Evolutionary conservation across 2,113 vertebrate species (phyloP).

Genomic region (Ramphastos sulfuratus): DNA sequence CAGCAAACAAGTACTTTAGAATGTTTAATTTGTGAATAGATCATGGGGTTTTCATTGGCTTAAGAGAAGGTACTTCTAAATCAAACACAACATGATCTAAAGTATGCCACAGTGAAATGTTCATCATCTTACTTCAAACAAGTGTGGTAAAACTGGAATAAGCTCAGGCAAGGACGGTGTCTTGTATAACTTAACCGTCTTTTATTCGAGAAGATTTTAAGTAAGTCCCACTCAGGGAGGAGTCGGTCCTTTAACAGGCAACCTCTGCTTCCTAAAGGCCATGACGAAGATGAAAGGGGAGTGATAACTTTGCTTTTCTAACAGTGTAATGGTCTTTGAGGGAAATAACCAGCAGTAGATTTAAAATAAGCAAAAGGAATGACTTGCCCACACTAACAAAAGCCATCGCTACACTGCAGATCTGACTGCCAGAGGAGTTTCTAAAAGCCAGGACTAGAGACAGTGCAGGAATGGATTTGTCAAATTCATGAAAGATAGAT

Average conservation of each 20-base stretch:
- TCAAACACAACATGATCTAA: neutral
- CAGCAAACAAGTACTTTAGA: neutral
- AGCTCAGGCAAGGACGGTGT: neutral
- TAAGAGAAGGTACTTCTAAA: neutral
- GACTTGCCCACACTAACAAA: neutral
- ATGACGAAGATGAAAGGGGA: neutral
- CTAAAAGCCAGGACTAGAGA: neutral
- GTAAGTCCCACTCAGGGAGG: neutral
- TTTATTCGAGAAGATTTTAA: neutral
- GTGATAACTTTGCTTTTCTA: neutral
- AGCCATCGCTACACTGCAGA: neutral
- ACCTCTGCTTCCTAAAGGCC: neutral
- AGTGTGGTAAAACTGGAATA: neutral
- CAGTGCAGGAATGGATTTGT: neutral
- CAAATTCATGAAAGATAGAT: neutral
- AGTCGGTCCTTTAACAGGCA: neutral
- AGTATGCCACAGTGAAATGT: neutral
- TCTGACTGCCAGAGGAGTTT: neutral
- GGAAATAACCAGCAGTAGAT: neutral
- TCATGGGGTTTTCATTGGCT: neutral
- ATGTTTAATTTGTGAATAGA: neutral
- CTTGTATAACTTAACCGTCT: neutral
- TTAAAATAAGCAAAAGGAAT: neutral
- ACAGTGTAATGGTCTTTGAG: neutral
- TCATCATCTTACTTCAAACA: neutral